Percentiles rank a stretch among this genome's conserved stretches.
These are phyloP conservation scores for Rhinichthys klamathensis DNA, from an alignment of 2,113 vertebrate species.

Conservation along the genomic window DNA sequence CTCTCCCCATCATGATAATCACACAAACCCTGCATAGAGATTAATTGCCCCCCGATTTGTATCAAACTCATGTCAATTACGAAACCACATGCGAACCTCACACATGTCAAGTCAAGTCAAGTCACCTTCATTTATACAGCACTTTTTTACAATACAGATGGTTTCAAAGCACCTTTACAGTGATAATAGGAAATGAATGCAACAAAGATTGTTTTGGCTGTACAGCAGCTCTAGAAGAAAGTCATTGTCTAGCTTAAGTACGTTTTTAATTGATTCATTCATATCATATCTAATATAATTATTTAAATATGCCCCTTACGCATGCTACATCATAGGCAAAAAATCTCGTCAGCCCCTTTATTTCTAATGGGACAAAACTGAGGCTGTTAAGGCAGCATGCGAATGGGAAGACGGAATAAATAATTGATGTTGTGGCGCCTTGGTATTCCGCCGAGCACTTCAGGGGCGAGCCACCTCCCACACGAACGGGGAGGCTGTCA, in stretches of 20 bases:
- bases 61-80: not conserved
- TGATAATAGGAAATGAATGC: too few relatives aligned
- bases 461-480: slow-evolving; percentile 77
- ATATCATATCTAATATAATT: slow-evolving; percentile 27
- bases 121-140: too few relatives aligned
- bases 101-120: not conserved
- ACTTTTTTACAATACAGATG: too few relatives aligned
- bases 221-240: too few relatives aligned
- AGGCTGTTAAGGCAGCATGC: slow-evolving; percentile 72
- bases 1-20: not conserved
- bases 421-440: slow-evolving; percentile 77
- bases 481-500: slow-evolving; percentile 75
- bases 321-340: slow-evolving; percentile 58
- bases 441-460: slow-evolving; percentile 75
- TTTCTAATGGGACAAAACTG: slow-evolving; percentile 77
- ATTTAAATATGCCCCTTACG: slow-evolving; percentile 2
- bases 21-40: not conserved
- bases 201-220: too few relatives aligned
- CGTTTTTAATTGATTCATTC: too few relatives aligned
- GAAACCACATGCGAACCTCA: not conserved
- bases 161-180: too few relatives aligned
- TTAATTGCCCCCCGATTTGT: not conserved
- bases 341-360: slow-evolving; percentile 66
- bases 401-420: slow-evolving; percentile 72
- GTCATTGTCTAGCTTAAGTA: too few relatives aligned